Base-by-base conservation (phyloP, 2,888 invertebrate genomes). In the Gnatocerus cornutus region DNA sequence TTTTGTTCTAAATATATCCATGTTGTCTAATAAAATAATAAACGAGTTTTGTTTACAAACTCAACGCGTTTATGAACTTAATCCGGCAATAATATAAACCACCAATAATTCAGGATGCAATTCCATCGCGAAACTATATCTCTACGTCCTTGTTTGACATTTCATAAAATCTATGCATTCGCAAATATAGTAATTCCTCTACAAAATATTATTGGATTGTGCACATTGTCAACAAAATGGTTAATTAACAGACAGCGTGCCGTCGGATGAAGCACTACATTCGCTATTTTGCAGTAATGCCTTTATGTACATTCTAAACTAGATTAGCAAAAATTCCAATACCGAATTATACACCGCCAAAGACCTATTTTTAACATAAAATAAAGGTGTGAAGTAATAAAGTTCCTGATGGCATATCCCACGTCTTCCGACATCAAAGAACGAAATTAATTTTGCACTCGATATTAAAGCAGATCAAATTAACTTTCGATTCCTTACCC, bases 181-280 rank as follows among this genome's bases (percentile, higher is more conserved):
- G n/a, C 1, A 9, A 33, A 33, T 33, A 29, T 29, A 29, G 7
- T 29, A 1, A 33, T 33, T 33, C 9, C 7, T n/a, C 7, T 33
- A 33, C 7, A 33, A 33, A 33, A 33, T 33, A 7, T 33, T 33
- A 33, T 33, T 33, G 33, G 33, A 9, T 33, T n/a, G 33, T 33
- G 33, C n/a, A 33, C 7, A n/a, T 33, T 33, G 33, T 33, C 33
- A 33, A 33, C 33, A 33, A 33, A 33, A 33, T 33, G 33, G n/a
- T 33, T 33, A 33, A 33, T 33, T 33, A 33, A 33, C 33, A 33
- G 4, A 21, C 4, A 21, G 21, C 4, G 4, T 21, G 1, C 2
- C 21, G 4, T 21, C 21, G 21, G n/a, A 3, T 21, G 21, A 4
- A 1, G 21, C 21, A 21, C 21, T 21, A 21, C 4, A 21, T 21